Percentiles rank a stretch among this genome's conserved stretches.
Evolutionary conservation across 1,140 invertebrate genomes (phyloP).

Genomic region (Bombus cullumanus): DNA sequence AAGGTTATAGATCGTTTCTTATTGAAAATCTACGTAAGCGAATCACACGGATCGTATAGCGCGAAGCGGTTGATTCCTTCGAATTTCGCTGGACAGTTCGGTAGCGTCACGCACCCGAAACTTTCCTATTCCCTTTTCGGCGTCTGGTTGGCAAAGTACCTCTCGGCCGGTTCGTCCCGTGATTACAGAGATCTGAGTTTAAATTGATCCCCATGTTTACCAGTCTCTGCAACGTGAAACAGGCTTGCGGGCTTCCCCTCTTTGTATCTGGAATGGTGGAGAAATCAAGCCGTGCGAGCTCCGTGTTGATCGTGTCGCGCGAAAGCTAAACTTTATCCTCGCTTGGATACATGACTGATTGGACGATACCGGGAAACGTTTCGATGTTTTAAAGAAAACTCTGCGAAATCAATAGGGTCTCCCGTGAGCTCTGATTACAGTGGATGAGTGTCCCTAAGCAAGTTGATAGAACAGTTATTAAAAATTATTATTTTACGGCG

Average conservation of each 20-base stretch:
- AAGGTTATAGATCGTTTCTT: not conserved
- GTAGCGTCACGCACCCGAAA: conserved; percentile 19
- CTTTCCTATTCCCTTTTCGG: conserved; percentile 64
- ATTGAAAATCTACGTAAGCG: not conserved
- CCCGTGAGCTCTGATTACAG: not conserved
- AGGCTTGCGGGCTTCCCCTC: conserved; percentile 36
- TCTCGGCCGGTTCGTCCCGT: conserved; percentile 49
- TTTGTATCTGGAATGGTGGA: not conserved
- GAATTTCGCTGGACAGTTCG: conserved; percentile 14
- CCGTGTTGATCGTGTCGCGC: not conserved
- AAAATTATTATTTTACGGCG: not conserved
- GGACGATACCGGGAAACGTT: not conserved
- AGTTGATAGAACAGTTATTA: too few species aligned
- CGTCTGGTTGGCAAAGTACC: conserved; percentile 34
- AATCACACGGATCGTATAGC: not conserved
- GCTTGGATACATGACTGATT: not conserved
- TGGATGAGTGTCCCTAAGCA: too few species aligned
- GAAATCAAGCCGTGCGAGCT: conserved; percentile 8
- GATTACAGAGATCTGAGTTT: conserved; percentile 75
- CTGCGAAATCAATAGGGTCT: not conserved
- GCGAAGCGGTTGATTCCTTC: conserved; percentile 42
- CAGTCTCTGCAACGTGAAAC: conserved; percentile 45
- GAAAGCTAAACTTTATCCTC: conserved; percentile 23
- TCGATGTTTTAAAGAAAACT: not conserved
- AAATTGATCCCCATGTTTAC: conserved; percentile 74